Base-by-base conservation (phyloP, 1,140 invertebrate genomes). In the Drosophila littoralis region DNA sequence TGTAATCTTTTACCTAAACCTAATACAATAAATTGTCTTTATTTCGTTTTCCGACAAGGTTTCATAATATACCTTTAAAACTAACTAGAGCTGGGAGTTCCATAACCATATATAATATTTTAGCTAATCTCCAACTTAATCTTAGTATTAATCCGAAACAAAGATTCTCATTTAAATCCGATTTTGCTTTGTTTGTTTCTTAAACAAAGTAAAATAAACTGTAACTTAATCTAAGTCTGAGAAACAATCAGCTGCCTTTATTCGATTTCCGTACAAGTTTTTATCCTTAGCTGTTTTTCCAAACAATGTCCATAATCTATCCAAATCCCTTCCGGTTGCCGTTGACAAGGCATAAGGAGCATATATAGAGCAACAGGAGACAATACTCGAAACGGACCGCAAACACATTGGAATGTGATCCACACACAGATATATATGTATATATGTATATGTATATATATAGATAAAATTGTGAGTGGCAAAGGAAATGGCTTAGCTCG, bases 401-500 rank as follows among this genome's bases (percentile, higher is more conserved):
- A 12, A 15, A 9, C 50, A 15, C 50, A 57, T 43, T 32, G 54
- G 54, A 57, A 57, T 57, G 54, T 13, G 38, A 42, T 13, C 6
- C 12, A 57, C 7, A 15, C 50, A 35, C 50, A 17, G 9, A 55
- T n/a, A n/a, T 17, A 32, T 17, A 51, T 15, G 32, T 15, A 22
- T 12, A 50, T 15, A 32, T 12, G 35, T 22, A 15, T 22, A 51
- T 22, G 12, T 38, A 8, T 12, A 22, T 17, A 22, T 9, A 6
- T 38, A 15, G 0, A 2, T 17, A 9, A 7, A 9, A 15, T 36
- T 28, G 22, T 28, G 22, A 28, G 22, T 28, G 22, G 22, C 22
- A 64, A 54, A 64, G 68, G 43, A 71, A 65, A 65, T 65, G 35
- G 35, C 22, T 65, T 22, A 45, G 48, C 52, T 70, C 46, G 28